Conservation (phyloP, 1,140 invertebrate genomes). For the Acromyrmex charruanus region DNA sequence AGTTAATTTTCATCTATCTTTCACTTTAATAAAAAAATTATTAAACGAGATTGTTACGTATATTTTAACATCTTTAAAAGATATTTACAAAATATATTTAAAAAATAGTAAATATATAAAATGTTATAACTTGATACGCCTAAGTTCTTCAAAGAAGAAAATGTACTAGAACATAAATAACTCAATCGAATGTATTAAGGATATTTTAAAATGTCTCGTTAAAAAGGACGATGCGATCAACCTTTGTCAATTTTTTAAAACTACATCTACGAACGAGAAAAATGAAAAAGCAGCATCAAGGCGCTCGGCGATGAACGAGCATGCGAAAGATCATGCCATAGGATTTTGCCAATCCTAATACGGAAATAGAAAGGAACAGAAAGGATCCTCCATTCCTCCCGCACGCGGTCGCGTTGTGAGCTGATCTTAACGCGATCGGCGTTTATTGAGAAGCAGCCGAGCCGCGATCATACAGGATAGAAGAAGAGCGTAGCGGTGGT, state of each 20-base stretch:
- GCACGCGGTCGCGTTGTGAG: slow-evolving; percentile 68
- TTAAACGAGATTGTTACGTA: no score
- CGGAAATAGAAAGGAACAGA: neutral
- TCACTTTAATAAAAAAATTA: no score
- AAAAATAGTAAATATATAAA: no score
- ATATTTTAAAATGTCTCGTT: neutral
- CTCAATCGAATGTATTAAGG: no score
- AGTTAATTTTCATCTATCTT: no score
- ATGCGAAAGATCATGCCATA: neutral
- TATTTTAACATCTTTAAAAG: no score
- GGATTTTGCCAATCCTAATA: slow-evolving; percentile 18
- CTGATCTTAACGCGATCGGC: slow-evolving; percentile 74
- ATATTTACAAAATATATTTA: no score
- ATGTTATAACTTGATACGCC: no score
- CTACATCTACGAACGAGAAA: neutral
- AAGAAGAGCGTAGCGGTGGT: slow-evolving; percentile 51
- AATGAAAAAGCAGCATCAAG: neutral
- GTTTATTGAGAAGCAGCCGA: slow-evolving; percentile 77
- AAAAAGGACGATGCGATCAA: neutral
- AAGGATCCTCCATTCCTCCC: neutral
- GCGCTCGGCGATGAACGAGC: neutral
- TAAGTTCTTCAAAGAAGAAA: no score
- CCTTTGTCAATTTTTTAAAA: neutral
- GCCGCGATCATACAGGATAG: slow-evolving; percentile 49
- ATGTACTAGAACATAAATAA: no score